Evolutionary conservation across 2,797 vertebrate genomes (phyloP), one percentile per base, ranked within the genome.

Genomic region (Gallinago solitaria): DNA sequence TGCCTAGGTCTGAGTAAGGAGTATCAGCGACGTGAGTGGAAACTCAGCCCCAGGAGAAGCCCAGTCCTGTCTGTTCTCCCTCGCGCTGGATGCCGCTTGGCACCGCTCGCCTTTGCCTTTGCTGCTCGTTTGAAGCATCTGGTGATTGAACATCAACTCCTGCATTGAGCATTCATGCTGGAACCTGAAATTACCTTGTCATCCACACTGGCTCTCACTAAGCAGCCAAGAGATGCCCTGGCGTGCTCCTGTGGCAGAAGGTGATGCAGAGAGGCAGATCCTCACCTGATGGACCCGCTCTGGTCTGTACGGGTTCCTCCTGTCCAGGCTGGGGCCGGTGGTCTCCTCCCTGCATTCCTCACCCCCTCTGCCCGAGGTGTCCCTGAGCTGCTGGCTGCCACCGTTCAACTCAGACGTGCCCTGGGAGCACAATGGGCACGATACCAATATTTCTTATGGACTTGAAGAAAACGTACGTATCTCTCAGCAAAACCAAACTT

Each of bases 141-240:
- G 92, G 94, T 91, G 87, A 76, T 82, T 24, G 78, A 91, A 94
- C 88, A 91, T 89, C 79, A 95, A 91, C 71, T 73, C 87, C 80
- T 70, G 57, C 80, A 85, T 80, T 87, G 90, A 91, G 87, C 82
- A 60, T 96, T 96, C 89, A 77, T 95, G 94, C 96, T 83, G 93
- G 87, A 96, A 93, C 81, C 87, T 91, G 94, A 90, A 93, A 95
- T 94, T 83, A 92, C 95, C 87, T 94, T 94, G 89, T 96, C 93
- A 81, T 90, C 90, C 69, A 48, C 71, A 12, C 81, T 81, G 81
- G 83, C 51, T 95, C 92, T 94, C 87, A 57, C 90, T 83, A 84
- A 95, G 51, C 86, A 89, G 80, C 84, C 39, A 86, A 45, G 91
- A 93, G 94, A 93, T 95, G 75, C 87, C 87, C 89, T 56, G 82